Percentiles rank a stretch among this genome's conserved stretches.
phyloP scores from a whole-genome alignment of 2,888 invertebrate genomes.

The Periphyllus acericola region DNA sequence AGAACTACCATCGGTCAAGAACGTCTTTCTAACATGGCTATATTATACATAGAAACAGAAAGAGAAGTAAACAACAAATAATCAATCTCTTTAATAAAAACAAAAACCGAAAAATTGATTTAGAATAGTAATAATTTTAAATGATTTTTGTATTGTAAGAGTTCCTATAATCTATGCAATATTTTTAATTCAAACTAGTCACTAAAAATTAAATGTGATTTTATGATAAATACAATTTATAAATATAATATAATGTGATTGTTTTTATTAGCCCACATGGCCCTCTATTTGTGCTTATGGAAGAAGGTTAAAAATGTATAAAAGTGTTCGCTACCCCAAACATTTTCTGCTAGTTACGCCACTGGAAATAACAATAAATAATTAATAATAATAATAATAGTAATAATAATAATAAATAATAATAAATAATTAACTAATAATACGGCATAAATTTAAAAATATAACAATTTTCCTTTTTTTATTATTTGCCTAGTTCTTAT shows the following conservation, averaged over 20 bases:
- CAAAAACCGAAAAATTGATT: slow-evolving; percentile 12
- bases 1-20: not conserved
- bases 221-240: slow-evolving; percentile 19
- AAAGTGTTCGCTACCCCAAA: slow-evolving; percentile 19
- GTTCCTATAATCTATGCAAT: no score
- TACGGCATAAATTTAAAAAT: no score
- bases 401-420: no score
- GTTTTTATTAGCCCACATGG: slow-evolving; percentile 15
- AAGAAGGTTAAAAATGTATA: slow-evolving; percentile 8
- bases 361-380: no score
- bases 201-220: not conserved
- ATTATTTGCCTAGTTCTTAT: no score
- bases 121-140: slow-evolving; percentile 1
- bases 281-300: slow-evolving; percentile 1
- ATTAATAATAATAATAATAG: no score
- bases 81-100: slow-evolving; percentile 9
- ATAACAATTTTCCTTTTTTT: no score
- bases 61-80: slow-evolving; percentile 20
- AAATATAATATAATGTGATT: slow-evolving; percentile 2
- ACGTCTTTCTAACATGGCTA: slow-evolving; percentile 12
- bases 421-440: no score
- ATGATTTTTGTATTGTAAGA: no score
- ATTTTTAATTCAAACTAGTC: no score
- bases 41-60: slow-evolving; percentile 5
- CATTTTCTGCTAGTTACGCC: not conserved